Base-by-base conservation (phyloP, 2,888 invertebrate genomes). In the Altica lythri region DNA sequence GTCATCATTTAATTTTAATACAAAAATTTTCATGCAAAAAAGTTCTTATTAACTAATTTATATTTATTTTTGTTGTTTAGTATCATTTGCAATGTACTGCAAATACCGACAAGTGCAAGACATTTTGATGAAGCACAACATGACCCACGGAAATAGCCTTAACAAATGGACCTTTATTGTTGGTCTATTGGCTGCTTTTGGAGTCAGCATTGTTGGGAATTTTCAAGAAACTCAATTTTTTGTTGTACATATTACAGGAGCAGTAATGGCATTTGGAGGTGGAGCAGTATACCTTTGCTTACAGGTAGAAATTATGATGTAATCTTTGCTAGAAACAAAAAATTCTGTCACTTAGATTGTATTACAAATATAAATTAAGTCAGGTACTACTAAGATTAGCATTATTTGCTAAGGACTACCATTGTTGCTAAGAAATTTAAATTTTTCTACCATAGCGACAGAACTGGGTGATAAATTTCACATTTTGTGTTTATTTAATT, bases 141-240 rank as follows among this genome's bases (percentile, higher is more conserved):
- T 60, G 37, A 40, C 57, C 0, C 55, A 61, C 27, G 54, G 50
- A 18, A 53, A 47, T 10, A 46, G 48, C 34, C 32, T 63, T 30
- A 70, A 70, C 38, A 59, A 50, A 48, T 47, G 71, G 2, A 73
- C 81, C 2, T 67, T 79, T 0, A 64, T 76, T 40, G 65, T 81
- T 19, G 85, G 85, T 4, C 65, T 77, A 14, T 22, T 81, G 0
- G 75, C 81, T 4, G 77, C 81, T 35, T 67, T 83, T 25, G 85
- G 85, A 0, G 71, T 82, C 4, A 80, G 79, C 56, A 69, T 85
- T 40, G 80, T 83, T 1, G 85, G 82, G 1, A 83, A 83, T 70
- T 85, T 85, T 70, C 85, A 84, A 76, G 82, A 84, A 72, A 79
- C 79, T 1, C 78, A 78, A 53, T 76, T 80, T 1, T 67, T 80